Conservation (phyloP, 2,113 vertebrate species). For the Corythoichthys haematopterus region DNA sequence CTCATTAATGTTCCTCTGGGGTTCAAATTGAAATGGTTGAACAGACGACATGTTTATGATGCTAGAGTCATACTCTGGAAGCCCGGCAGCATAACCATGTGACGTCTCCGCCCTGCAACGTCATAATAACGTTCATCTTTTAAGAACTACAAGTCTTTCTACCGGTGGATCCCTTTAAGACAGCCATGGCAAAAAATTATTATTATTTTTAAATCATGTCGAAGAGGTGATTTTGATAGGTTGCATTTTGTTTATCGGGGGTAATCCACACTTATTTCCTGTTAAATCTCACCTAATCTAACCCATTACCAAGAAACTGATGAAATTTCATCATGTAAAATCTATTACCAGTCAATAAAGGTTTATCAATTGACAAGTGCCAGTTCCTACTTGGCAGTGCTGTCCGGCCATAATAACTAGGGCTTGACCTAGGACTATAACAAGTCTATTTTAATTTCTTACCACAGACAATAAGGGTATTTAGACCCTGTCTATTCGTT, state of each 20-base stretch:
- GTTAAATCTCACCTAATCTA: conserved; percentile 34
- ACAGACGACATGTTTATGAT: no score
- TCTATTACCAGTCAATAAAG: conserved; percentile 24
- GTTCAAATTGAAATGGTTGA: no score
- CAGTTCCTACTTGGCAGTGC: conserved; percentile 1
- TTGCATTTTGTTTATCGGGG: conserved; percentile 20
- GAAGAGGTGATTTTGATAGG: not conserved
- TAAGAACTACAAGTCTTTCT: no score
- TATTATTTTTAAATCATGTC: not conserved
- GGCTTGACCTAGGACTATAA: no score
- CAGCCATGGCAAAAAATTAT: not conserved
- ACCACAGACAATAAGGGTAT: no score
- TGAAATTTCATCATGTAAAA: conserved; percentile 51
- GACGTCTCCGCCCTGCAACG: no score
- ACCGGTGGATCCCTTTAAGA: not conserved
- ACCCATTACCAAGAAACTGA: conserved; percentile 45
- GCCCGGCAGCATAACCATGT: no score
- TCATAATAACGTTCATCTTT: no score
- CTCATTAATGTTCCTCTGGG: no score
- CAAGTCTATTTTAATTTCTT: no score
- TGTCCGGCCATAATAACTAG: not conserved
- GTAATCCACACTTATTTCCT: conserved; percentile 36
- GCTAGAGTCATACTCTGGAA: no score
- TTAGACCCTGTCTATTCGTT: no score
- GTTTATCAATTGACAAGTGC: conserved; percentile 19